Evolutionary conservation across 1,140 invertebrate species (phyloP), one percentile per base, ranked within the genome.

Genomic region (Caenorhabditis inopinata): DNA sequence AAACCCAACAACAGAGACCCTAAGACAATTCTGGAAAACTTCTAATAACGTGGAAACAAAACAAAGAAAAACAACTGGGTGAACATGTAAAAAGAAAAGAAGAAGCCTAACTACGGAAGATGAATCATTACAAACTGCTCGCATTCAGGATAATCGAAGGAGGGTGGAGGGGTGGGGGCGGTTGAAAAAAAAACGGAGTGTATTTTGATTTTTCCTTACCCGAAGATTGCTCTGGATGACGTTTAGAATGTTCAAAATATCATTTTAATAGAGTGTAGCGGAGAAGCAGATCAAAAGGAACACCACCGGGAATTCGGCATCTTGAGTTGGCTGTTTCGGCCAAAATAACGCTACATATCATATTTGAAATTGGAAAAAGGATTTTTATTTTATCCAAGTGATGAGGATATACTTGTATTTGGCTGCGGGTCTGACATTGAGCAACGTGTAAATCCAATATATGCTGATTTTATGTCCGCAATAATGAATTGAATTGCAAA

Each of bases 401-500:
- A 38, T 42, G 58, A 42, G n/a, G 32, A 68, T 68, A 68, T 68
- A 68, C 58, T 29, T 68, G 58, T 68, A 68, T 62, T 62, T 62
- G 9, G 53, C 35, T 6, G 14, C 58, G 58, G 58, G 58, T 68
- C 58, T 29, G 9, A n/a, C n/a, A n/a, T n/a, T n/a, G n/a, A 68
- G 58, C 29, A 68, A 29, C 58, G 58, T 68, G 58, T 68, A 68
- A 68, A 68, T 68, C 58, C 58, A 68, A 68, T 68, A 68, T 68
- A 68, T 68, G 58, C 58, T 68, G 58, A 68, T 68, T 68, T 68
- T 68, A 68, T 68, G 58, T 68, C 58, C 58, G 58, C 58, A 68
- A 68, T 68, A 68, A 68, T 68, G 58, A 68, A 68, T 68, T 68
- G 58, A 68, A 68, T 68, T 68, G 58, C 58, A 68, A 68, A 68